Evolutionary conservation across 2,888 invertebrate genomes (phyloP).

Genomic region (Pherbina coryleti): DNA sequence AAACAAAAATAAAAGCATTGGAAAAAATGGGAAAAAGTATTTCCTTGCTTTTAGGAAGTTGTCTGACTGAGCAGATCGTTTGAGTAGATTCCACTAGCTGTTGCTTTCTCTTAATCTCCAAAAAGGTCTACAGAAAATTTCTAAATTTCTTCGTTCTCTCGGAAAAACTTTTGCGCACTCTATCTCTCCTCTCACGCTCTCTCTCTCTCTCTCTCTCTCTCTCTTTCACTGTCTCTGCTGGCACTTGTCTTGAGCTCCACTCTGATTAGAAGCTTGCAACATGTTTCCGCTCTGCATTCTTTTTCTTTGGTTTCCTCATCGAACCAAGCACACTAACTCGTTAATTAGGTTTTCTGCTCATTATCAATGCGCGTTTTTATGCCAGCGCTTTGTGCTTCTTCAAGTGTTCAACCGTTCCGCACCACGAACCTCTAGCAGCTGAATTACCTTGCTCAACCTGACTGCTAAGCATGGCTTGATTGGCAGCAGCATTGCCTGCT

Average conservation of each 20-base stretch:
- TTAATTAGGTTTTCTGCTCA: constrained; percentile 13
- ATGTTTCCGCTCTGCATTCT: constrained; percentile 19
- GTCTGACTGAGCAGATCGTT: background rate
- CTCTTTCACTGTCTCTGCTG: background rate
- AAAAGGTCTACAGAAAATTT: constrained; percentile 23
- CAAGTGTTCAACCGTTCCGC: constrained; percentile 14
- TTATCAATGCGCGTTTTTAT: constrained; percentile 2
- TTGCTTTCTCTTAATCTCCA: background rate
- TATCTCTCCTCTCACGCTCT: constrained; percentile 11
- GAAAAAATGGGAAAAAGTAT: background rate
- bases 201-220: constrained; percentile 38
- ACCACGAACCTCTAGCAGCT: background rate
- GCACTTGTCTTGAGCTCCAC: constrained; percentile 10
- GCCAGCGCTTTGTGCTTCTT: background rate
- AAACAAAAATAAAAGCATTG: background rate
- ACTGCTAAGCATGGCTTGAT: background rate
- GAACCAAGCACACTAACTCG: constrained; percentile 33
- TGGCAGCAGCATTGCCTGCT: constrained; percentile 15
- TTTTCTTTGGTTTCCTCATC: background rate
- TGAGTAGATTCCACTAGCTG: background rate
- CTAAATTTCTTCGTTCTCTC: constrained; percentile 13
- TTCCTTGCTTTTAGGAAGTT: background rate
- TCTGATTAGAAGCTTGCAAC: constrained; percentile 28
- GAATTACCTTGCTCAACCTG: background rate
- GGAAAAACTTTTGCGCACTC: constrained; percentile 2